These are phyloP conservation scores for Chrysopa pallens DNA, from an alignment of 1,140 invertebrate genomes.

Conservation along the genomic window DNA sequence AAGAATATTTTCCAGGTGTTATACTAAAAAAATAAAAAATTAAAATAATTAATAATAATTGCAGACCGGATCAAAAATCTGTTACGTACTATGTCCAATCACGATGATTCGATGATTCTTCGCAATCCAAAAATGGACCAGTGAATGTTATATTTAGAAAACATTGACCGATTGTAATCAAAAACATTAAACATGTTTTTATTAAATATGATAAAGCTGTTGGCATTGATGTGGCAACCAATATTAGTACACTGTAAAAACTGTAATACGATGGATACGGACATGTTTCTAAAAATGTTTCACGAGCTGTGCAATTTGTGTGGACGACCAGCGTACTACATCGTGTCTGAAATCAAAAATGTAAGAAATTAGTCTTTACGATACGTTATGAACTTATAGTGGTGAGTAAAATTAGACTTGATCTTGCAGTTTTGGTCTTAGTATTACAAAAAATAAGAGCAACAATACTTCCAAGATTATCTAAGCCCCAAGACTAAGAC, in stretches of 20 bases:
- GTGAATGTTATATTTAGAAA: conserved; percentile 39
- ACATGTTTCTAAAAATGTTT: conserved; percentile 20
- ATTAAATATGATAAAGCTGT: conserved; percentile 51
- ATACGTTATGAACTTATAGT: no score
- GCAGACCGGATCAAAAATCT: no score
- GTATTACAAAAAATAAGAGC: no score
- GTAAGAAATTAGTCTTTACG: no score
- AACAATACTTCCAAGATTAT: no score
- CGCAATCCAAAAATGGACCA: conserved; percentile 32
- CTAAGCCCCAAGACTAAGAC: no score
- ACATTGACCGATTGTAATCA: conserved; percentile 38
- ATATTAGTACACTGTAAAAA: conserved; percentile 46
- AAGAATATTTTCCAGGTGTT: conserved; percentile 33
- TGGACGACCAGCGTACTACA: conserved; percentile 3
- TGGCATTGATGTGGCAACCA: conserved; percentile 51
- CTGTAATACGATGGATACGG: conserved; percentile 58
- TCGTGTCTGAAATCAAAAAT: neutral
- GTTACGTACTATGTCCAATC: conserved; percentile 16
- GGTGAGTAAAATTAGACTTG: no score
- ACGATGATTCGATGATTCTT: conserved; percentile 28
- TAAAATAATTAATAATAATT: no score
- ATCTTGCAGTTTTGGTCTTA: no score
- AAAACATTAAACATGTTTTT: conserved; percentile 42
- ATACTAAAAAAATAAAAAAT: conserved; percentile 23
- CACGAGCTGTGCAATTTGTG: conserved; percentile 12